phyloP scores from a whole-genome alignment of 2,888 invertebrate species.

The Phalangium opilio region DNA sequence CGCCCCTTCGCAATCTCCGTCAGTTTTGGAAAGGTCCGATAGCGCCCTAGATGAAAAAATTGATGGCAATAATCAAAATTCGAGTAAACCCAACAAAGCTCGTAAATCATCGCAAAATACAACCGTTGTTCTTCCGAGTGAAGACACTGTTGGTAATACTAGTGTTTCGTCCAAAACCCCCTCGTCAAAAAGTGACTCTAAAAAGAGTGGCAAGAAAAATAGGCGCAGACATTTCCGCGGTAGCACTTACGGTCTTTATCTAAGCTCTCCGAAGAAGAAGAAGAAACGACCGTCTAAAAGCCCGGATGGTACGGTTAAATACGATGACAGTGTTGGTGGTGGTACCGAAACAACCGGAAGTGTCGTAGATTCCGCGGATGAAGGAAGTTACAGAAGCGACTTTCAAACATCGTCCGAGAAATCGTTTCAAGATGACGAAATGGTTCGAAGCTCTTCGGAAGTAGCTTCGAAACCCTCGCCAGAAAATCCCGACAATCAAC shows the following conservation, averaged over 20 bases:
- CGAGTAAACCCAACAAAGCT: too few species aligned
- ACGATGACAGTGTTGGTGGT: conserved; percentile 11
- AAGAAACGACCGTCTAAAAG: conserved; percentile 4
- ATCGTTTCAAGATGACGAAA: conserved; percentile 15
- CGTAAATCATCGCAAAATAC: too few species aligned
- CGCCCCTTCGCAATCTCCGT: too few species aligned
- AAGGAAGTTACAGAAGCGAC: conserved; percentile 13
- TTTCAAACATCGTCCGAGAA: conserved; percentile 13
- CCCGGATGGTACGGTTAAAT: conserved; percentile 4
- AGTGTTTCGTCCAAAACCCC: too few species aligned
- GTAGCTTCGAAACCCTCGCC: not conserved
- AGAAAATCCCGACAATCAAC: not conserved
- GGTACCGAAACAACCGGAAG: conserved; percentile 14
- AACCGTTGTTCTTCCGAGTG: too few species aligned
- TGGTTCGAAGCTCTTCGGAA: conserved; percentile 1
- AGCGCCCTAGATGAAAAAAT: too few species aligned
- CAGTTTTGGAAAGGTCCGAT: too few species aligned
- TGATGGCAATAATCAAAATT: too few species aligned
- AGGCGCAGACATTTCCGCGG: conserved; percentile 11
- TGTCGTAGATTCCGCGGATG: conserved; percentile 15
- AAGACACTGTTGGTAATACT: too few species aligned
- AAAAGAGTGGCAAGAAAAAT: conserved; percentile 4
- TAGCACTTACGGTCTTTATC: conserved; percentile 12
- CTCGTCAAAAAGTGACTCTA: too few species aligned
- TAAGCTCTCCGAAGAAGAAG: conserved; percentile 8